Percentiles rank a stretch among this genome's conserved stretches.
Conservation (phyloP, 2,888 invertebrate species). For the Drepanosiphum platanoidis region DNA sequence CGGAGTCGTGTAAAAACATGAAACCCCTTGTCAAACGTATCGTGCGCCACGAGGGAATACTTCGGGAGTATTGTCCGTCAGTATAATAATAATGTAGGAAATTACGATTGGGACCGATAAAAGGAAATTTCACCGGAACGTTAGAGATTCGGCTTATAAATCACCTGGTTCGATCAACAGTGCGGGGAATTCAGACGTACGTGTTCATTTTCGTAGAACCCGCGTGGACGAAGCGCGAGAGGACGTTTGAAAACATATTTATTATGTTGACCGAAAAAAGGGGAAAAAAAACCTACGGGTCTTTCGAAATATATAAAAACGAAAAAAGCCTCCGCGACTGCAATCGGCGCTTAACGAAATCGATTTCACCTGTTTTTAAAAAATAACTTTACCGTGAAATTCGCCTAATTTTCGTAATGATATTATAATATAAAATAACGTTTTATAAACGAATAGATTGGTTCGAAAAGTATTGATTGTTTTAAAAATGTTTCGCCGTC, state of each 20-base stretch:
- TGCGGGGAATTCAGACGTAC: not conserved
- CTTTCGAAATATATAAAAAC: not conserved
- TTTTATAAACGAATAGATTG: no score
- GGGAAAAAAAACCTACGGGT: not conserved
- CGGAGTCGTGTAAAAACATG: not conserved
- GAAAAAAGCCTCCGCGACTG: no score
- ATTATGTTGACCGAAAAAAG: not conserved
- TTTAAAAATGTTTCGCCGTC: no score
- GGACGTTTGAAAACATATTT: not conserved
- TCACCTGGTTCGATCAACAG: not conserved
- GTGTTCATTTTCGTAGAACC: constrained; percentile 1
- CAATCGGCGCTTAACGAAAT: no score
- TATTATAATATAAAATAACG: no score
- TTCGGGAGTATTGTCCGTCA: not conserved
- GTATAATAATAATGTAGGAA: not conserved
- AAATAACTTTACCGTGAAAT: no score
- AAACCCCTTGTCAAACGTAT: not conserved
- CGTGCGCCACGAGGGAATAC: not conserved
- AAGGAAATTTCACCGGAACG: not conserved
- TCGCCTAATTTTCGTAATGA: no score
- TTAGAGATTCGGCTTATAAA: constrained; percentile 15
- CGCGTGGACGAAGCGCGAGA: not conserved
- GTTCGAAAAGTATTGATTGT: no score
- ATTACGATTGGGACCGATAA: constrained; percentile 9
- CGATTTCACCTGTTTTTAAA: no score